Base-by-base conservation (phyloP, 2,888 invertebrate species). In the Eristalis pertinax region DNA sequence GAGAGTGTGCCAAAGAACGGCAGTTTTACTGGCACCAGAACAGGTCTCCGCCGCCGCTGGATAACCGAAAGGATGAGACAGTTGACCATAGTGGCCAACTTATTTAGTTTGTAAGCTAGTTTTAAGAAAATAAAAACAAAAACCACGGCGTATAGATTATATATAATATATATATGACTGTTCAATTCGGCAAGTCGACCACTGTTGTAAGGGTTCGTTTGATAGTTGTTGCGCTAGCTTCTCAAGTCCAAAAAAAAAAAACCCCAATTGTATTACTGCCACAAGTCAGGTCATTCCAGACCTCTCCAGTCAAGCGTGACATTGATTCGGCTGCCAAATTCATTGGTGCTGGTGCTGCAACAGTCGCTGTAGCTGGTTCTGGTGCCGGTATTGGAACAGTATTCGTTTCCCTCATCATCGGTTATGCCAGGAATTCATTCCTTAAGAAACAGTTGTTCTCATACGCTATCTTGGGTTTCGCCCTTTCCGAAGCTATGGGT, bases 311-410 rank as follows among this genome's bases (percentile, higher is more conserved):
- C 91, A 96, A 96, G 91, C 96, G 97, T 94, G 99, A 99, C 94
- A 99, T 99, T 95, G 99, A 99, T 95, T 99, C 99, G 90, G 99
- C 99, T 92, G 99, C 99, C 93, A 99, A 99, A 95, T 99, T 99
- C 95, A 99, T 99, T 95, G 99, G 99, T 94, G 99, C 99, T 94
- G 99, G 99, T 93, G 99, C 99, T 93, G 99, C 99, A 94, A 99
- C 99, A 93, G 99, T 99, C 91, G 99, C 99, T 95, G 99, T 99
- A 91, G 99, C 99, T 92, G 99, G 99, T 93, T 99, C 97, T 94
- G 99, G 98, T 94, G 96, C 98, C 95, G 99, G 99, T 94, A 98
- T 99, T 94, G 99, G 99, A 94, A 95, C 97, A 93, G 98, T 99
- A 91, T 99, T 99, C 95, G 99, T 98, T 92, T 97, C 97, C 93